Conservation (phyloP, 2,888 invertebrate genomes). For the Vanessa cardui region DNA sequence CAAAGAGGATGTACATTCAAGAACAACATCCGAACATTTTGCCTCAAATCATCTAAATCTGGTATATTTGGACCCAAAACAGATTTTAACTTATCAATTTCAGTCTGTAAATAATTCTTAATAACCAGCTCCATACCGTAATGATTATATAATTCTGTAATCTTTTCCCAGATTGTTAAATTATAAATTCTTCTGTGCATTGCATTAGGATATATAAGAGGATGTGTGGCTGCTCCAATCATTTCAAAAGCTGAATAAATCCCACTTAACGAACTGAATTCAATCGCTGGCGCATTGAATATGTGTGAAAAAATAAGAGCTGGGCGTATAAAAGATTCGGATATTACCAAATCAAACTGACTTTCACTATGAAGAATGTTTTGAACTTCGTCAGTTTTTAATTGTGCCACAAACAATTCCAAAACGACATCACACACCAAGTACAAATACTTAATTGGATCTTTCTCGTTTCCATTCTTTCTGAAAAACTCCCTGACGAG, state of each 20-base stretch:
- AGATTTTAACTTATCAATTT: neutral
- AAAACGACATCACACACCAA: constrained; percentile 26
- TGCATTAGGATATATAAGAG: constrained; percentile 45
- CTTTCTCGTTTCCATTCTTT: constrained; percentile 17
- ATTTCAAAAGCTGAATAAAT: constrained; percentile 40
- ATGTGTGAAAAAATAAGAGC: constrained; percentile 49
- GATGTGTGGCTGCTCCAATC: constrained; percentile 50
- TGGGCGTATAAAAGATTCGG: constrained; percentile 49
- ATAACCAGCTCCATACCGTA: constrained; percentile 36
- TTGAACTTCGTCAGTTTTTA: constrained; percentile 38
- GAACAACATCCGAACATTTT: neutral
- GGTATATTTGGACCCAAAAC: neutral
- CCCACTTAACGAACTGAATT: constrained; percentile 54
- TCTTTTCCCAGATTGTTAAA: constrained; percentile 44
- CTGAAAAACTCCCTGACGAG: constrained; percentile 29
- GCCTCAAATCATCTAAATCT: neutral
- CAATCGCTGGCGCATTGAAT: constrained; percentile 56
- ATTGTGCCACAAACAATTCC: constrained; percentile 38
- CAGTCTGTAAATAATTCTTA: neutral
- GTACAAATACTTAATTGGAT: neutral
- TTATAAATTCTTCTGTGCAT: constrained; percentile 42
- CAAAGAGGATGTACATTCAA: constrained; percentile 1
- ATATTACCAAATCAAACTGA: constrained; percentile 53
- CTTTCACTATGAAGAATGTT: constrained; percentile 37
- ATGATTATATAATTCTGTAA: constrained; percentile 37